Evolutionary conservation across 2,888 invertebrate genomes (phyloP).

Genomic region (Microplitis manilae): DNA sequence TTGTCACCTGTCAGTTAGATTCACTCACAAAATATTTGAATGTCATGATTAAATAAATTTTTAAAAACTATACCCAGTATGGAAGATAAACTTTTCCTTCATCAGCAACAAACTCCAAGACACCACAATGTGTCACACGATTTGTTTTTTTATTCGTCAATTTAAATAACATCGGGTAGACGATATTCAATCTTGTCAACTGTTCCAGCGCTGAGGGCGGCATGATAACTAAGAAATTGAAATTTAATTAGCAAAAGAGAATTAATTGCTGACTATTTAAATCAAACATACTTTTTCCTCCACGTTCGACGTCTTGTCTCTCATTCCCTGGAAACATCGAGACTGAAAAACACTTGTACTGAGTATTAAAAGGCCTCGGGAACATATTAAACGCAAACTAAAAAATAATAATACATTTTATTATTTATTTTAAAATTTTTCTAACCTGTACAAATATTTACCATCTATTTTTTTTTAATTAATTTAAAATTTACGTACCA

Average conservation of each 20-base stretch:
- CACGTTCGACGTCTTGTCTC: slow-evolving; percentile 93
- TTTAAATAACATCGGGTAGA: slow-evolving; percentile 99
- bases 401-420: slow-evolving; percentile 71
- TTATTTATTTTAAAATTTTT: not conserved
- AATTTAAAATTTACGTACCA: slow-evolving; percentile 3
- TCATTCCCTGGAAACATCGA: slow-evolving; percentile 96
- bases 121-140: slow-evolving; percentile 94
- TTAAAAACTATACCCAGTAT: slow-evolving; percentile 83
- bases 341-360: slow-evolving; percentile 93
- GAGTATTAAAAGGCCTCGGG: slow-evolving; percentile 86
- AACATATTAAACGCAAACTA: slow-evolving; percentile 93
- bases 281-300: slow-evolving; percentile 88
- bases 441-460: slow-evolving; percentile 19
- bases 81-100: slow-evolving; percentile 98
- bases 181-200: slow-evolving; percentile 92
- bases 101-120: slow-evolving; percentile 98
- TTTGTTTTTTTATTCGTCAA: slow-evolving; percentile 89
- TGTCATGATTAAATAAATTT: too few species aligned
- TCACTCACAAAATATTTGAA: too few species aligned
- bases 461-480: not conserved
- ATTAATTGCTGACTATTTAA: slow-evolving; percentile 1
- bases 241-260: slow-evolving; percentile 24
- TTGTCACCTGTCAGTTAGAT: too few species aligned
- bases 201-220: slow-evolving; percentile 96
- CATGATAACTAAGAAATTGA: slow-evolving; percentile 87